A percentile compares a stretch with the other conserved stretches of the same genome.
These are phyloP conservation scores for Seira ritae DNA, from an alignment of 2,888 invertebrate genomes.

Conservation along the genomic window DNA sequence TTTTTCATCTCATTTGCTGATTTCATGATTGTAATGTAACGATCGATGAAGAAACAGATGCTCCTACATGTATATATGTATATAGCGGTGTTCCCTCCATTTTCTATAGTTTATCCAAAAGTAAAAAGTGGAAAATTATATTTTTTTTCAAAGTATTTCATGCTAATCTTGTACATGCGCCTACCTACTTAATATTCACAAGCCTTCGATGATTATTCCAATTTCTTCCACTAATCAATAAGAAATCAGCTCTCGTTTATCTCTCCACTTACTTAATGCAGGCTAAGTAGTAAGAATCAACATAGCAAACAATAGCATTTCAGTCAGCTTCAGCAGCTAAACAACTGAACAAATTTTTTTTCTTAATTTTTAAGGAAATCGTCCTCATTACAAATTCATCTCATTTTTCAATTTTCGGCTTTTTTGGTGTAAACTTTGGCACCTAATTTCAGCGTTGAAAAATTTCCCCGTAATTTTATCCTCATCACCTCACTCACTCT, in stretches of 20 bases:
- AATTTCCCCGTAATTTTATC: slow-evolving; percentile 42
- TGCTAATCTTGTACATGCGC: not conserved
- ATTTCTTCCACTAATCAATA: not conserved
- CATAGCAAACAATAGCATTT: not conserved
- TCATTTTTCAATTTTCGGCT: not conserved
- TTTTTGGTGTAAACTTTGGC: slow-evolving; percentile 11
- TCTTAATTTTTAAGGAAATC: not conserved
- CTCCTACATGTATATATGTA: not conserved
- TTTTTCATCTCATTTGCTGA: slow-evolving; percentile 54
- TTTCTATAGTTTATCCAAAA: not conserved
- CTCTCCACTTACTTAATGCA: not conserved
- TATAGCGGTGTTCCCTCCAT: not conserved
- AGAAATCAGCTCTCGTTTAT: slow-evolving; percentile 8
- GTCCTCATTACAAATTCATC: slow-evolving; percentile 8
- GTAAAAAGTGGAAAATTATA: slow-evolving; percentile 5
- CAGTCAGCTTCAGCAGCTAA: not conserved
- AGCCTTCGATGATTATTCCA: too few species aligned
- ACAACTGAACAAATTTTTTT: too few species aligned
- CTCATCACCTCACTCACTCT: slow-evolving; percentile 20
- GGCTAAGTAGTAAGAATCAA: not conserved
- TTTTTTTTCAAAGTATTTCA: not conserved
- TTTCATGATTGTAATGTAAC: slow-evolving; percentile 46
- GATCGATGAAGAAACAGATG: slow-evolving; percentile 35
- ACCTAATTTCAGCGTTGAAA: slow-evolving; percentile 7
- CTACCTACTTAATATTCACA: too few species aligned